Evolutionary conservation across 2,888 invertebrate genomes (phyloP), one percentile per base, ranked within the genome.

Genomic region (Tachystola acroxantha): DNA sequence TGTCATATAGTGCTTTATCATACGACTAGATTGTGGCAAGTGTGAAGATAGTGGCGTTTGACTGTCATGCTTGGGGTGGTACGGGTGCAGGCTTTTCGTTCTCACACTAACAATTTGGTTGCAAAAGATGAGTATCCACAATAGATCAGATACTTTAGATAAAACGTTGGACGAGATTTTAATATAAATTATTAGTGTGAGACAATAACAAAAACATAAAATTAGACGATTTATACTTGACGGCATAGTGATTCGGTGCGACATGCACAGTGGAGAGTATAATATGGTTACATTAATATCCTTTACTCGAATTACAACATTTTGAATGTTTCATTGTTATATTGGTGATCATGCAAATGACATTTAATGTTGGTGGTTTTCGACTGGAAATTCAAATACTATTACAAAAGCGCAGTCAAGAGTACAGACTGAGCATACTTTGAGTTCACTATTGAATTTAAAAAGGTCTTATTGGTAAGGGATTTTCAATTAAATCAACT

Each of bases 51-150:
- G 48, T 53, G 53, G 50, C 48, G 50, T 62, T 50, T 43, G 56
- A 55, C 51, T 73, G 76, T 75, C 84, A 84, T 84, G 84, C 84
- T 76, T 59, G 64, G 71, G 74, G 74, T 76, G 79, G 81, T 76
- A 82, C 84, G 77, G 74, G 84, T 85, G 85, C 84, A 81, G 84
- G 78, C 76, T 54, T 53, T 50, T 48, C 44, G 50, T 55, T 69
- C 70, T 64, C 72, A 67, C 75, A 75, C 72, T 72, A 77, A 77
- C 70, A 45, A 50, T 52, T 16, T 16, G 16, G 16, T n/a, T n/a
- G n/a, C n/a, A n/a, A n/a, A n/a, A n/a, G n/a, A n/a, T n/a, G n/a
- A n/a, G n/a, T n/a, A n/a, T n/a, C n/a, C n/a, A n/a, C n/a, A n/a
- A n/a, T n/a, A n/a, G n/a, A n/a, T n/a, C n/a, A n/a, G n/a, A n/a